Percentiles rank a stretch among this genome's conserved stretches.
Evolutionary conservation across 2,797 vertebrate species (phyloP).

Genomic region (Falco biarmicus): DNA sequence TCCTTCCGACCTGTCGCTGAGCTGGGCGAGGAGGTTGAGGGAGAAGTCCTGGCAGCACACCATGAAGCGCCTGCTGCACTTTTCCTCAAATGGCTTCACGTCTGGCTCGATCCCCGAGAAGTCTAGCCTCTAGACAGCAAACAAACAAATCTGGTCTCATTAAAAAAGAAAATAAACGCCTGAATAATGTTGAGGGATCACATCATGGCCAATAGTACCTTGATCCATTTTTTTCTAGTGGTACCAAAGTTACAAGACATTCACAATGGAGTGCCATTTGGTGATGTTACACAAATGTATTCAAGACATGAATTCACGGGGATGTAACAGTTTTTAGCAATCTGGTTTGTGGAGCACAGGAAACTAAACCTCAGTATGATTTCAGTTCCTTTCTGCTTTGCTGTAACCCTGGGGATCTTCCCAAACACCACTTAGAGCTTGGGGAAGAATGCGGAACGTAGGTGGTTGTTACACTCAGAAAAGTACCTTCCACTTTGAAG

Average conservation of each 20-base stretch:
- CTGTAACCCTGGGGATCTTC: constrained; percentile 20
- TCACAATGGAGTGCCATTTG: background rate
- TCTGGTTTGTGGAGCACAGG: constrained; percentile 1
- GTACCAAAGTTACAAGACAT: background rate
- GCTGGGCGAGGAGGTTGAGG: constrained; percentile 90
- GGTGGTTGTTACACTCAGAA: background rate
- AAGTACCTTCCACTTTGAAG: background rate
- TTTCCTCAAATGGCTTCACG: constrained; percentile 94
- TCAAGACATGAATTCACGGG: background rate
- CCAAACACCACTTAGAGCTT: constrained; percentile 14
- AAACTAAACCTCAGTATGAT: constrained; percentile 44
- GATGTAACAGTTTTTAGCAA: background rate
- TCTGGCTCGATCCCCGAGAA: constrained; percentile 97
- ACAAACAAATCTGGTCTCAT: constrained; percentile 17
- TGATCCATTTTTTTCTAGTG: background rate
- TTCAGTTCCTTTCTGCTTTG: constrained; percentile 51
- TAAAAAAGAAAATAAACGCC: background rate
- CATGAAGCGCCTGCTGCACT: constrained; percentile 88
- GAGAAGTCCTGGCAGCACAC: constrained; percentile 92
- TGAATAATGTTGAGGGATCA: background rate
- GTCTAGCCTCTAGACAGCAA: constrained; percentile 87
- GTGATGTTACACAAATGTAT: background rate
- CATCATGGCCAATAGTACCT: background rate
- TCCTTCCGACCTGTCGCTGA: constrained; percentile 85
- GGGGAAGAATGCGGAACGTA: background rate